These are phyloP conservation scores for Grus americana DNA, from an alignment of 2,113 vertebrate species.

Conservation along the genomic window DNA sequence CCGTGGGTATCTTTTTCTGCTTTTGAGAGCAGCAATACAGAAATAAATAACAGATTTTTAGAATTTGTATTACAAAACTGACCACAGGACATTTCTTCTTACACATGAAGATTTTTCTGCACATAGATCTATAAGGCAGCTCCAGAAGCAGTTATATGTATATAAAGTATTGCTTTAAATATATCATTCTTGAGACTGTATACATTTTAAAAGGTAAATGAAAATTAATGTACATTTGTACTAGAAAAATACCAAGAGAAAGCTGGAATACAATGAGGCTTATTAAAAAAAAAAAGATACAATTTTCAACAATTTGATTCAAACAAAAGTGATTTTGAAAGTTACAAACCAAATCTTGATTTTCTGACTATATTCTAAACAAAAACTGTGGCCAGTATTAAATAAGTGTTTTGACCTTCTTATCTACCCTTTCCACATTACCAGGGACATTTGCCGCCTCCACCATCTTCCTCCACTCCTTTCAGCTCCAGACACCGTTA, in stretches of 20 bases:
- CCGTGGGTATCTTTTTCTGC: not conserved
- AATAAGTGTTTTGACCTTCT: not conserved
- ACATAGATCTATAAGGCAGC: not conserved
- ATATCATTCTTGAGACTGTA: not conserved
- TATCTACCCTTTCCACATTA: not conserved
- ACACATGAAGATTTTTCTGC: not conserved
- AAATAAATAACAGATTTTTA: slow-evolving; percentile 29
- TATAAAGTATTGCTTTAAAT: not conserved
- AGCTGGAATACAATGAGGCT: not conserved
- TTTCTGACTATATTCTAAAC: not conserved
- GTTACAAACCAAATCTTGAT: not conserved
- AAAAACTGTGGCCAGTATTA: not conserved
- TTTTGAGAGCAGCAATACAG: not conserved
- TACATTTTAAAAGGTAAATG: not conserved
- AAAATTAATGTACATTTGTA: not conserved
- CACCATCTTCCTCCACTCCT: not conserved
- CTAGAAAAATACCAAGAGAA: not conserved
- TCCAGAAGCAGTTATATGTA: not conserved
- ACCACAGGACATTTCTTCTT: not conserved
- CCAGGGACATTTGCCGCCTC: not conserved
- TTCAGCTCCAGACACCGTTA: not conserved
- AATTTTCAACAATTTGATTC: not conserved
- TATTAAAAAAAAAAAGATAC: not conserved
- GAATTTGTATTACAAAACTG: slow-evolving; percentile 7
- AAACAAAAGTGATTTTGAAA: not conserved